Base-by-base conservation (phyloP, 2,113 vertebrate species). In the Trachemys scripta region DNA sequence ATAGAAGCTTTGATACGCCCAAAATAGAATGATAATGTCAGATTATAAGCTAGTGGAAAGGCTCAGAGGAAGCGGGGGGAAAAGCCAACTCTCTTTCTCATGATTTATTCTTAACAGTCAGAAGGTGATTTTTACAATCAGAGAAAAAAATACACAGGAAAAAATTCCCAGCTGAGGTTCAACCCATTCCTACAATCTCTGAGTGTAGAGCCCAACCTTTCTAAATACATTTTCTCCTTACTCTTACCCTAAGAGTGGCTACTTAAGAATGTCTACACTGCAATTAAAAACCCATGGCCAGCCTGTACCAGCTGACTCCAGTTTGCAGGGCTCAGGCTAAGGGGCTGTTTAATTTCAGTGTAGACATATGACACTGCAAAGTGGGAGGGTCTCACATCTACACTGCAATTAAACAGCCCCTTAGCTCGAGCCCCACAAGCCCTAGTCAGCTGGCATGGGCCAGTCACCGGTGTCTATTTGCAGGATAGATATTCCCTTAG, bases 141-240 rank as follows among this genome's bases (percentile, higher is more conserved):
- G 95, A 94, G 94, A 93, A 47, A 89, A 81, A 87, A 93, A 95
- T 91, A 75, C 95, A 69, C 80, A 90, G 92, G 95, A 97, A 96
- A 95, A 89, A 90, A 92, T 93, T 94, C 84, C 89, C 88, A 94
- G 95, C 78, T 93, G 96, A 97, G 89, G 31, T 54, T 35, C 78
- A 97, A 50, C 95, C 94, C 78, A 90, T 82, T 90, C 56, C 76
- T 89, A 94, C 22, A 90, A 85, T n/a, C 54, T 89, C 65, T 16
- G 82, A 62, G 75, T 87, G 54, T 80, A 24, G 27, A 85, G 54
- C 6, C 57, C 35, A 2, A 47, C n/a, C 88, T 95, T 94, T 80
- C 47, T 80, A 42, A n/a, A n/a, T 90, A 76, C 24, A 45, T 42
- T 76, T 11, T 45, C 72, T 14, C 42, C 72, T 76, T 76, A 45